These are phyloP conservation scores for Silurus aristotelis DNA, from an alignment of 2,797 vertebrate species.

Conservation along the genomic window DNA sequence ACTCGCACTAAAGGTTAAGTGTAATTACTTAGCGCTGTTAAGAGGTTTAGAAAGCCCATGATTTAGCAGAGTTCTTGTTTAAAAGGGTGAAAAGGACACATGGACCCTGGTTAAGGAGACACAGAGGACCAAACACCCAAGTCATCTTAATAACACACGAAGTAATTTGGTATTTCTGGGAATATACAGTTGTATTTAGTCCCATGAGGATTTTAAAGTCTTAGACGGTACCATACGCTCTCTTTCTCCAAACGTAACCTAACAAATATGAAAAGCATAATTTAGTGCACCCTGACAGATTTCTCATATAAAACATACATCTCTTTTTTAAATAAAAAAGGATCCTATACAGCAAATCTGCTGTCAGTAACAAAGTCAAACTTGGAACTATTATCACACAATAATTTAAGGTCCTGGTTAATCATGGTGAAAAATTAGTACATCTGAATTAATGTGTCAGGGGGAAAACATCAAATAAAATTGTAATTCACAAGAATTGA, in stretches of 20 bases:
- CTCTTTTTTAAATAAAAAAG: too few species aligned
- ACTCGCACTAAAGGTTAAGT: slow-evolving; percentile 19
- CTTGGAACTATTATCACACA: too few species aligned
- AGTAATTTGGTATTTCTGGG: neutral
- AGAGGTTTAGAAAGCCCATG: neutral
- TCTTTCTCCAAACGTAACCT: neutral
- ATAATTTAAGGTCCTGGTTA: too few species aligned
- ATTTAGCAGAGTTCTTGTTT: slow-evolving; percentile 16
- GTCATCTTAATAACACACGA: neutral
- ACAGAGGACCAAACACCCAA: neutral
- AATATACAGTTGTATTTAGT: neutral
- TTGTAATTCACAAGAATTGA: too few species aligned
- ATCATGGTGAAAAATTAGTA: too few species aligned
- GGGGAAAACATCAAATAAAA: too few species aligned
- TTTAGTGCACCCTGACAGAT: neutral
- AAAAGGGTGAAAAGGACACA: neutral
- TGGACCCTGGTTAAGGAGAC: neutral
- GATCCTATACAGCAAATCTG: too few species aligned
- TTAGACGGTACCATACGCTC: neutral
- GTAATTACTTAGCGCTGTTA: slow-evolving; percentile 32
- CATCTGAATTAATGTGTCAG: too few species aligned
- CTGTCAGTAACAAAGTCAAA: too few species aligned
- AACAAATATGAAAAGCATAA: neutral
- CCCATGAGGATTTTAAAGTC: neutral
- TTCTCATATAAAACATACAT: too few species aligned